Conservation (phyloP, 53 echinoderm and acorn worm genomes). For the Antedon mediterranea region DNA sequence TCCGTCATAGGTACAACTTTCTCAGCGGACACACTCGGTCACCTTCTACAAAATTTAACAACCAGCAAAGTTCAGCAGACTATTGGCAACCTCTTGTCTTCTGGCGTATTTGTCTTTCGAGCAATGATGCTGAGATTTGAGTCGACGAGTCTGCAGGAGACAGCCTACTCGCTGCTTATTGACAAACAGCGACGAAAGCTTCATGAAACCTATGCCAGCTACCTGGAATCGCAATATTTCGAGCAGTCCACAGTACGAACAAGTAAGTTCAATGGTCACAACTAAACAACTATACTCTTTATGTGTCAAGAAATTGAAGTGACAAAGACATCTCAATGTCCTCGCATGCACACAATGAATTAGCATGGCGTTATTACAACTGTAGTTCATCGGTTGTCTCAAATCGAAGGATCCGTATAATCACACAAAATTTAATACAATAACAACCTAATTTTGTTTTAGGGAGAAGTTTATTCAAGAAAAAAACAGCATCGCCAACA, state of each 20-base stretch:
- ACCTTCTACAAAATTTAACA: slow-evolving; percentile 48
- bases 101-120: slow-evolving; percentile 29
- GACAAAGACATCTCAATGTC: too few relatives aligned
- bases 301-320: too few relatives aligned
- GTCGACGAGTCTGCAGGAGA: slow-evolving; percentile 75
- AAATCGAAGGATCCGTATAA: too few relatives aligned
- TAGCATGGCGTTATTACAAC: too few relatives aligned
- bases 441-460: not conserved
- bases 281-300: too few relatives aligned
- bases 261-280: too few relatives aligned
- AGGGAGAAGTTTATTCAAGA: not conserved
- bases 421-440: too few relatives aligned
- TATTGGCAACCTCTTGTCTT: slow-evolving; percentile 53
- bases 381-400: too few relatives aligned
- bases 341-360: too few relatives aligned
- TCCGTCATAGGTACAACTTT: slow-evolving; percentile 75
- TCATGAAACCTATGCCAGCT: slow-evolving; percentile 54
- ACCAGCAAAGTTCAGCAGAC: slow-evolving; percentile 22
- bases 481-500: slow-evolving; percentile 4
- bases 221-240: slow-evolving; percentile 31
- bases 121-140: slow-evolving; percentile 44
- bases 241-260: slow-evolving; percentile 6
- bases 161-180: slow-evolving; percentile 67
- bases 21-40: slow-evolving; percentile 44
- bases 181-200: slow-evolving; percentile 75